Evolutionary conservation across 2,888 invertebrate genomes (phyloP).

Genomic region (Doris montereyensis): DNA sequence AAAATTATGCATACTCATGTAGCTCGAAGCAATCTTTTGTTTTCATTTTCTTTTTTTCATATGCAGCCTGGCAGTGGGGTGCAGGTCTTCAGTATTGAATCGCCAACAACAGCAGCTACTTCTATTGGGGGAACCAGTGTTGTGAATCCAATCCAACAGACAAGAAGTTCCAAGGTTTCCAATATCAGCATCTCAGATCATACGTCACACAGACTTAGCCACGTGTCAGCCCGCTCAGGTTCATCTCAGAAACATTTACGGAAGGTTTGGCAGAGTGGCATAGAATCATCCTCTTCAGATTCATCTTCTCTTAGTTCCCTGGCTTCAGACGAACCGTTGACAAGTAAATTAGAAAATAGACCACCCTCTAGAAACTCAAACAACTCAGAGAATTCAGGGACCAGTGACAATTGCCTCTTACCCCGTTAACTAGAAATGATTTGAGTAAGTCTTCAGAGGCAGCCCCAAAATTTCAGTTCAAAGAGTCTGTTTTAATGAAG

Average conservation of each 20-base stretch:
- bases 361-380: conserved; percentile 25
- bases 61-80: conserved; percentile 13
- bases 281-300: conserved; percentile 38
- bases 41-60: no score
- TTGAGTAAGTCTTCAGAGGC: conserved; percentile 9
- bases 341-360: neutral
- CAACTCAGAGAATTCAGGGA: conserved; percentile 25
- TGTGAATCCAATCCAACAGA: conserved; percentile 31
- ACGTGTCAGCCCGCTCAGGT: no score
- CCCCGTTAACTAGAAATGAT: conserved; percentile 17
- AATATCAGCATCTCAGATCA: neutral
- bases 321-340: conserved; percentile 26
- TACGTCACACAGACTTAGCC: neutral
- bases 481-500: neutral
- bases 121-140: neutral
- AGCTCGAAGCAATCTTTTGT: no score
- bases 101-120: conserved; percentile 21
- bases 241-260: conserved; percentile 40
- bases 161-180: conserved; percentile 4
- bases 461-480: neutral
- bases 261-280: conserved; percentile 44
- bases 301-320: conserved; percentile 43
- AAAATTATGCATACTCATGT: no score
- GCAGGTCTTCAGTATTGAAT: conserved; percentile 34
- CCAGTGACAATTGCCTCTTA: conserved; percentile 39